Evolutionary conservation across 2,888 invertebrate genomes (phyloP), one percentile per base, ranked within the genome.

Genomic region (Nycteola revayana): DNA sequence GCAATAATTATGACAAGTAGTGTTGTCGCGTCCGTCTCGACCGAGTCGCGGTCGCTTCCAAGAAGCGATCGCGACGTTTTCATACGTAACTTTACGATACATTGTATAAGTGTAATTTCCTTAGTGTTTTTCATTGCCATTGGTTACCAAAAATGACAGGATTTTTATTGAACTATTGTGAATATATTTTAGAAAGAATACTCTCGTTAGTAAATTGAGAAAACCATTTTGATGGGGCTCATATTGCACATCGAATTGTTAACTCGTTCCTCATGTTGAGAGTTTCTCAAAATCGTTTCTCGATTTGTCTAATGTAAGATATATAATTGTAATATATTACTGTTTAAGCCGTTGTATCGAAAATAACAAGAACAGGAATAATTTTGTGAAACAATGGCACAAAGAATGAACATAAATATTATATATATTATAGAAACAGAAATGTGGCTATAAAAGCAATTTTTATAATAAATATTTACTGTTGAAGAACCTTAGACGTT

Each of bases 391-490:
- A 85, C 84, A 87, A 86, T 87, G 88, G 88, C 88, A 87, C 88
- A 88, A 88, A 88, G 79, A 80, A 85, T 85, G 79, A 84, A 85
- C 83, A 84, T 86, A 87, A 85, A 85, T 83, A 84, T 83, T 88
- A 87, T 88, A 87, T 88, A 86, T 86, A 85, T 84, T 86, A 86
- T 86, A 82, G 83, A 81, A 85, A 85, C 85, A 86, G 84, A 87
- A 87, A 88, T 87, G 87, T 88, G 86, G 71, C 86, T 88, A 88
- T 88, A 87, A 86, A 84, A 87, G 86, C 87, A 88, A 87, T 88
- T 88, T 88, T 88, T 88, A 88, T 88, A 88, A 88, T 88, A 88
- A 88, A 88, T 88, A 88, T 88, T 88, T 88, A 88, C 88, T 88
- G 88, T 88, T 88, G 88, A 87, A 75, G 87, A 88, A 77, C 46